These are phyloP conservation scores for Ahaetulla prasina DNA, from an alignment of 2,113 vertebrate species.

Conservation along the genomic window DNA sequence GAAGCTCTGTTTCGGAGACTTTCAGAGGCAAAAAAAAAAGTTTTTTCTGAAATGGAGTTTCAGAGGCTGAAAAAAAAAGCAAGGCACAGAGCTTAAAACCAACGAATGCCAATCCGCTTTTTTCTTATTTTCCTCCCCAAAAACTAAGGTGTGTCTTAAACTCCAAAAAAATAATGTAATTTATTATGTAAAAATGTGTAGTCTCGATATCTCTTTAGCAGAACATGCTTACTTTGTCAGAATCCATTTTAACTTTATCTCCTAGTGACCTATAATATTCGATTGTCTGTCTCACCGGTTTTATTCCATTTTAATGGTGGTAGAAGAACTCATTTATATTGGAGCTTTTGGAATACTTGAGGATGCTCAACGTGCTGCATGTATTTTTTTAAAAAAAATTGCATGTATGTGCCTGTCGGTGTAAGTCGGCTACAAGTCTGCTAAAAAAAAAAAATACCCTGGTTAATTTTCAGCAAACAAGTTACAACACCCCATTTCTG, in stretches of 20 bases:
- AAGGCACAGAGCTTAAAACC: too few relatives aligned
- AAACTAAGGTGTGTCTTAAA: too few relatives aligned
- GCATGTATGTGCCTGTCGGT: background rate
- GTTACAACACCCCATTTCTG: background rate
- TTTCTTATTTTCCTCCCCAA: too few relatives aligned
- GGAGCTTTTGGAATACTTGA: background rate
- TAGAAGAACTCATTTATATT: background rate
- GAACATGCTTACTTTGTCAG: background rate
- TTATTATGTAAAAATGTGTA: background rate
- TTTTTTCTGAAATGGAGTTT: too few relatives aligned
- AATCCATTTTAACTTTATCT: background rate
- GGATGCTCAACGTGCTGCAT: background rate
- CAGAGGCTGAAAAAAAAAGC: too few relatives aligned
- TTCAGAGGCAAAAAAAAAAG: too few relatives aligned
- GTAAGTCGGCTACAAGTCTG: background rate
- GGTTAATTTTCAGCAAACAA: background rate
- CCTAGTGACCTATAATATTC: background rate
- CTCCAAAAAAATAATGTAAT: too few relatives aligned
- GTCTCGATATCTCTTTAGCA: background rate
- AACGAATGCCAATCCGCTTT: too few relatives aligned
- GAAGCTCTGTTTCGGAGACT: too few relatives aligned
- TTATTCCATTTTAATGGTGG: background rate
- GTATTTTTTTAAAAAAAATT: background rate
- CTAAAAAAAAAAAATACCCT: background rate
- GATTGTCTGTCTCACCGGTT: background rate